phyloP scores from a whole-genome alignment of 2,888 invertebrate genomes.

The Amiota communis region DNA sequence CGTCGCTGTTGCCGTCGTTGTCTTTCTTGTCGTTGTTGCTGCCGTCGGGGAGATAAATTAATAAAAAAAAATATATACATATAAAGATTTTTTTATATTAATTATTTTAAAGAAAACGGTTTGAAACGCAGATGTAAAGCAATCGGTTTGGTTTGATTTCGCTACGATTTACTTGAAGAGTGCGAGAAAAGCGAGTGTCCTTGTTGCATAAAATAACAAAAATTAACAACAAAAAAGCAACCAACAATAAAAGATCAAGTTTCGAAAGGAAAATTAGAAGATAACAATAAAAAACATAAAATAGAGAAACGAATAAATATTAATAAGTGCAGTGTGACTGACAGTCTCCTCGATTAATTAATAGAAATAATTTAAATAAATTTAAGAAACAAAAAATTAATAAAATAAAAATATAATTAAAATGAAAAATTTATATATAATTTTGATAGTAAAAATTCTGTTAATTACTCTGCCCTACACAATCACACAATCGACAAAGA shows the following conservation, averaged over 20 bases:
- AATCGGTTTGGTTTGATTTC: constrained; percentile 43
- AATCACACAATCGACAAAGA: constrained; percentile 46
- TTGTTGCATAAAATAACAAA: not conserved
- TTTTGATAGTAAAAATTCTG: constrained; percentile 53
- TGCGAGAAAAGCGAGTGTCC: constrained; percentile 26
- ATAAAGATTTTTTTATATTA: not conserved
- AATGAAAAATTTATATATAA: constrained; percentile 53
- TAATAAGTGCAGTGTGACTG: too few species aligned
- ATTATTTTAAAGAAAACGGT: constrained; percentile 33
- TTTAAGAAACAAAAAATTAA: not conserved
- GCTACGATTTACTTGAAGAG: constrained; percentile 23
- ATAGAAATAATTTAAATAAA: not conserved
- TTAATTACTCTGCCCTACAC: constrained; percentile 54
- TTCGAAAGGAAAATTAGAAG: not conserved
- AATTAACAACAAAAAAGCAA: not conserved
- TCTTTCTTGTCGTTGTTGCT: not conserved
- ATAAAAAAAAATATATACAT: not conserved
- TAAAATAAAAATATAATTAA: constrained; percentile 26
- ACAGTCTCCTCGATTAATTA: too few species aligned
- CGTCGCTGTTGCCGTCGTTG: constrained; percentile 32
- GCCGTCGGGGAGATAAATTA: not conserved
- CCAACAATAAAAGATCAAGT: not conserved
- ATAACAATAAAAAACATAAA: too few species aligned
- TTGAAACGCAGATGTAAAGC: not conserved
- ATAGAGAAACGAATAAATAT: too few species aligned